Evolutionary conservation across 2,797 vertebrate genomes (phyloP).

Genomic region (Xerus rutilus): DNA sequence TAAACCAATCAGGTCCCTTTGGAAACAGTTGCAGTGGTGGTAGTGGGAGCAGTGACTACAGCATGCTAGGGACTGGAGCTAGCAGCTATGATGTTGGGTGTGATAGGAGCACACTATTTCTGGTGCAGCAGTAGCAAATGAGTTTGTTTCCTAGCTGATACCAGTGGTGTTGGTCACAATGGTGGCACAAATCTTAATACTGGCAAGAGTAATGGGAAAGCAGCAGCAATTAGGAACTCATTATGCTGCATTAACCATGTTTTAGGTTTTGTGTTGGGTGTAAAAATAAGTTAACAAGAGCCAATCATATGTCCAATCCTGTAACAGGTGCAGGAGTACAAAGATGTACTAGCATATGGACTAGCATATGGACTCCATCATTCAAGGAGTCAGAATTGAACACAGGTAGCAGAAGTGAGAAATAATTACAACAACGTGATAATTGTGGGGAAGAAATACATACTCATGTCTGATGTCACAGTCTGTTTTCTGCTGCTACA

Average conservation of each 20-base stretch:
- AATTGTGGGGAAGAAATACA: not conserved
- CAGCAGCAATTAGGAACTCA: not conserved
- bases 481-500: not conserved
- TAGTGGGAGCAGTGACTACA: not conserved
- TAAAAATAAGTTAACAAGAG: not conserved
- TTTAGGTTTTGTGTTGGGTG: not conserved
- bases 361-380: not conserved
- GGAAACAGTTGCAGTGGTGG: not conserved
- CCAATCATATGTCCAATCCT: not conserved
- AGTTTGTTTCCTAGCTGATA: not conserved
- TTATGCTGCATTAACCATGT: conserved; percentile 1
- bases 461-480: not conserved
- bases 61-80: not conserved
- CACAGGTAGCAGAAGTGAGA: not conserved
- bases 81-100: not conserved
- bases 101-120: not conserved
- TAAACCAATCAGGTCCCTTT: not conserved
- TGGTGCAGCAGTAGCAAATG: not conserved
- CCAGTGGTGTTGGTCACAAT: not conserved
- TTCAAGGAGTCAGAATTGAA: not conserved
- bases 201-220: not conserved
- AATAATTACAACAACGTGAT: not conserved
- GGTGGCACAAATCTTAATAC: not conserved
- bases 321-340: not conserved
- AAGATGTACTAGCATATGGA: not conserved